Conservation (phyloP, 2,113 vertebrate species). For the Meriones unguiculatus region DNA sequence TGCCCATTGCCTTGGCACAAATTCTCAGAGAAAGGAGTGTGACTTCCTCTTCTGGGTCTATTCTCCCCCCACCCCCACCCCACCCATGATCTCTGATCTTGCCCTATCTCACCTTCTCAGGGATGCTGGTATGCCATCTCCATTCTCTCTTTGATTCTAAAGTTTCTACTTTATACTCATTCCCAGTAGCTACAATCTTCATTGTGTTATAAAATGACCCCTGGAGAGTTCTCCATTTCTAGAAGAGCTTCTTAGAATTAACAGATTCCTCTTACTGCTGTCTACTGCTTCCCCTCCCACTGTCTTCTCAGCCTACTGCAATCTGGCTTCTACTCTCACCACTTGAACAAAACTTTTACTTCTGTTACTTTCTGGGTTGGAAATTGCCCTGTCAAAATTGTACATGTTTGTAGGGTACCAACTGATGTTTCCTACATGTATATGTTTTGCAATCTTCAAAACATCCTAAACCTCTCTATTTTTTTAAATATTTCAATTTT, state of each 20-base stretch:
- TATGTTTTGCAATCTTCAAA: neutral
- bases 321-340: slow-evolving; percentile 26
- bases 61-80: neutral
- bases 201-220: neutral
- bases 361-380: neutral
- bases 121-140: neutral
- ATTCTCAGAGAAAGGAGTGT: neutral
- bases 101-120: neutral
- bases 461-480: neutral
- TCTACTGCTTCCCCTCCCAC: slow-evolving; percentile 28
- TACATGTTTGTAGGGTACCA: neutral
- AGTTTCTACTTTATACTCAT: neutral
- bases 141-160: neutral
- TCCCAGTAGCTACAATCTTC: neutral
- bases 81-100: too few species aligned
- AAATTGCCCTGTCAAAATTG: neutral
- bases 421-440: neutral
- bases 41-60: neutral
- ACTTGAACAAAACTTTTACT: neutral
- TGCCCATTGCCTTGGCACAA: too few species aligned
- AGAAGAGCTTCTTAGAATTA: slow-evolving; percentile 39
- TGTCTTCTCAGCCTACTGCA: slow-evolving; percentile 18
- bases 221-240: slow-evolving; percentile 6
- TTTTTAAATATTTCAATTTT: neutral
- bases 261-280: neutral